Evolutionary conservation across 2,797 vertebrate genomes (phyloP).

Genomic region (Melanotaenia parkinsoni): DNA sequence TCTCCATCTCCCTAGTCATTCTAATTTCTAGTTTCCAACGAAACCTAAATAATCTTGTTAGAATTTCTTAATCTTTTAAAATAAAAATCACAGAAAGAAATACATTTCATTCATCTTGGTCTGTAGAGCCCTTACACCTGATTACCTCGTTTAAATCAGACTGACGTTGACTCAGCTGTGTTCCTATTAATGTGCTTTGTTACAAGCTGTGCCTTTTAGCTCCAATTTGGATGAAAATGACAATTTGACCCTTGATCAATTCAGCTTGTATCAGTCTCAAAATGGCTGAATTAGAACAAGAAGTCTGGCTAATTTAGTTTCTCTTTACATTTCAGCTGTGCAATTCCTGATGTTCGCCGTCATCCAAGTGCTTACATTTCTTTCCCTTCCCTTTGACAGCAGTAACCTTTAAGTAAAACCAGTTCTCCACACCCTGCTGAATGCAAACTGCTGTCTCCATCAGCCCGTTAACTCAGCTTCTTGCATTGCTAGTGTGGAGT

Average conservation of each 20-base stretch:
- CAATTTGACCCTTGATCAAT: slow-evolving; percentile 21
- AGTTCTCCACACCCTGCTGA: slow-evolving; percentile 54
- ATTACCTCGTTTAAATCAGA: slow-evolving; percentile 17
- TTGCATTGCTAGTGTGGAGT: slow-evolving; percentile 12
- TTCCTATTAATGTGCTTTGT: background rate
- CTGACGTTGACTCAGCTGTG: background rate
- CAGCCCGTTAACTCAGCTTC: slow-evolving; percentile 42
- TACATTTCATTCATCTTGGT: background rate
- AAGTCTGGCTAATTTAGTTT: background rate
- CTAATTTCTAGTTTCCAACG: background rate
- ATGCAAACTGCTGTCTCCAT: slow-evolving; percentile 57
- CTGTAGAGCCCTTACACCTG: background rate
- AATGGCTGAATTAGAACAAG: slow-evolving; percentile 26
- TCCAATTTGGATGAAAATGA: slow-evolving; percentile 19
- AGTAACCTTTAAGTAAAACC: slow-evolving; percentile 73
- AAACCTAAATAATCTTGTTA: background rate
- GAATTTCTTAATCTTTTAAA: background rate
- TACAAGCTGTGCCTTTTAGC: background rate
- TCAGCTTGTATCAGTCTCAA: slow-evolving; percentile 16
- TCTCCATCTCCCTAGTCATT: background rate
- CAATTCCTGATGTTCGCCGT: slow-evolving; percentile 22
- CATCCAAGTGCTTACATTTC: slow-evolving; percentile 70
- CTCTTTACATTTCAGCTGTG: slow-evolving; percentile 36
- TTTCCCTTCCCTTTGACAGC: slow-evolving; percentile 54
- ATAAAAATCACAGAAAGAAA: background rate